Evolutionary conservation across 2,888 invertebrate genomes (phyloP).

Genomic region (Parnassius smintheus): DNA sequence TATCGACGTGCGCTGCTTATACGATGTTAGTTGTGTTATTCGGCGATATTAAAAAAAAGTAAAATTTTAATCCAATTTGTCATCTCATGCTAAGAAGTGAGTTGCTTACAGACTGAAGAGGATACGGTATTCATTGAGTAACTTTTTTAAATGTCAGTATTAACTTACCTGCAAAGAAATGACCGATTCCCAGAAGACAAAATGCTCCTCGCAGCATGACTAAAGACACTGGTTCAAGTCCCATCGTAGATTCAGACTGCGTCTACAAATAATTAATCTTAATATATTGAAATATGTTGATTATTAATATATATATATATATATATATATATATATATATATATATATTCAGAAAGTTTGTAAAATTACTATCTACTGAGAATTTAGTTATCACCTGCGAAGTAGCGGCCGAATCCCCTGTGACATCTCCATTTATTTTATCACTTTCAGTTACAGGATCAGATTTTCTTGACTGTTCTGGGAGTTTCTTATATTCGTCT

Average conservation of each 20-base stretch:
- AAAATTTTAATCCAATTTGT: neutral
- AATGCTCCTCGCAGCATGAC: constrained; percentile 88
- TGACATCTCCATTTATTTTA: constrained; percentile 59
- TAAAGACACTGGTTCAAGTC: constrained; percentile 84
- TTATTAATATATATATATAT: no score
- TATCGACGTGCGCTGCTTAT: neutral
- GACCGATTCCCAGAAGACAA: constrained; percentile 84
- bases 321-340: no score
- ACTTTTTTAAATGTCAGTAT: neutral
- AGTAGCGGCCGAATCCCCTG: constrained; percentile 48
- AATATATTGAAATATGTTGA: neutral
- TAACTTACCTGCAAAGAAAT: constrained; percentile 78
- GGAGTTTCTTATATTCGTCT: constrained; percentile 87
- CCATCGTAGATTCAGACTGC: constrained; percentile 65
- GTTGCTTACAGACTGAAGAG: neutral
- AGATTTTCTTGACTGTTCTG: constrained; percentile 74
- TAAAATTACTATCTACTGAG: neutral
- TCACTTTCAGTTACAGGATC: constrained; percentile 69
- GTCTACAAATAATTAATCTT: constrained; percentile 41
- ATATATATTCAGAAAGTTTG: no score
- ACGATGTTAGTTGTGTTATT: neutral
- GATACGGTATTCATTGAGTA: no score
- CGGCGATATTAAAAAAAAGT: neutral
- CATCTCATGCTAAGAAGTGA: no score
- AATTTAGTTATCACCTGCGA: constrained; percentile 44